Percentiles rank a stretch among this genome's conserved stretches.
These are phyloP conservation scores for Manis crassicaudata DNA, from an alignment of 2,797 vertebrate genomes.

Conservation along the genomic window DNA sequence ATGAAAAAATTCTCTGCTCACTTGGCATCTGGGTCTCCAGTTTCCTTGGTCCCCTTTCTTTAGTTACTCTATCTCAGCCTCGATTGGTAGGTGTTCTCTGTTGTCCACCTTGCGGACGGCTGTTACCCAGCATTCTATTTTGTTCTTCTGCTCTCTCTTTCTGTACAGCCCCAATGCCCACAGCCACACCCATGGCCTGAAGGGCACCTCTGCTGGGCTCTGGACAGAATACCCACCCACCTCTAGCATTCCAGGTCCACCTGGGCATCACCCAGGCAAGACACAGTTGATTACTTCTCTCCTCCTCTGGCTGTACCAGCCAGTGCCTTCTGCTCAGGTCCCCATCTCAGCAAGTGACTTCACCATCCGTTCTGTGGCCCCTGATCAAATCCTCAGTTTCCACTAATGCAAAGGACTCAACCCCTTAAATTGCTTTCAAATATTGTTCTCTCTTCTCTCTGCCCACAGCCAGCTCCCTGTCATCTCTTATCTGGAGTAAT, in stretches of 20 bases:
- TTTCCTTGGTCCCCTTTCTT: neutral
- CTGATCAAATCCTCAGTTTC: constrained; percentile 50
- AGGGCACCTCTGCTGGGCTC: neutral
- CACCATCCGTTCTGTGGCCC: neutral
- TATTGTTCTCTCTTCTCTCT: constrained; percentile 62
- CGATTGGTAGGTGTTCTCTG: neutral
- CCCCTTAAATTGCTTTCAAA: constrained; percentile 59
- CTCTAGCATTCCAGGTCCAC: neutral
- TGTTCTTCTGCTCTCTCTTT: neutral
- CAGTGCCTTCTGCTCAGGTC: neutral
- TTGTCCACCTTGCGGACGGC: neutral
- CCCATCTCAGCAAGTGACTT: constrained; percentile 4
- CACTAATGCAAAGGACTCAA: constrained; percentile 56
- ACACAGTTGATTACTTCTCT: neutral
- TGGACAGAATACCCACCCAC: neutral
- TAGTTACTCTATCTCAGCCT: neutral
- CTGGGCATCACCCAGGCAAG: neutral
- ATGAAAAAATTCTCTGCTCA: neutral
- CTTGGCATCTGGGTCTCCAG: neutral
- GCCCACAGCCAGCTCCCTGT: constrained; percentile 44
- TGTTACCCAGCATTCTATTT: neutral
- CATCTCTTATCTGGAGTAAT: constrained; percentile 65
- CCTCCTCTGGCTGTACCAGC: neutral
- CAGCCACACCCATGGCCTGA: neutral
- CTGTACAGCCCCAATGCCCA: neutral